These are phyloP conservation scores for Peromyscus aztecus DNA, from an alignment of 2,797 vertebrate species.

Conservation along the genomic window DNA sequence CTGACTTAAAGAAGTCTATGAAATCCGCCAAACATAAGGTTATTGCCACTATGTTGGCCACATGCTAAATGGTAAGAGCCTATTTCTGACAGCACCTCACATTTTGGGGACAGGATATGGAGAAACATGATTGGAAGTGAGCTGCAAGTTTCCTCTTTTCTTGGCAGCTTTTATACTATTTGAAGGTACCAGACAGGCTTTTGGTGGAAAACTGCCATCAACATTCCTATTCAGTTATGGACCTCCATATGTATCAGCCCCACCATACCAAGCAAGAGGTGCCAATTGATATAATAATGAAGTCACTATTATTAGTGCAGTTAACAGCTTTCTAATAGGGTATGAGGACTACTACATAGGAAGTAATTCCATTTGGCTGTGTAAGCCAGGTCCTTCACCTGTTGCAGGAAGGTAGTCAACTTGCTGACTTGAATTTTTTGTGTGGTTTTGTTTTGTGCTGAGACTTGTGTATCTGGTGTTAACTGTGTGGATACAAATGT, in stretches of 20 bases:
- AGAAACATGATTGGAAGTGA: not conserved
- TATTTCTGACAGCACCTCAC: not conserved
- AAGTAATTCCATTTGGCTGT: not conserved
- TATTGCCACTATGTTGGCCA: not conserved
- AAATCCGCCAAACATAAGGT: not conserved
- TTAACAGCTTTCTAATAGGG: not conserved
- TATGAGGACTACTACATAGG: not conserved
- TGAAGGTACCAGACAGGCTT: not conserved
- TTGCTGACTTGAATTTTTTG: not conserved
- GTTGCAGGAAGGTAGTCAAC: not conserved
- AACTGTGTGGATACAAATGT: not conserved
- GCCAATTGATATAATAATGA: not conserved
- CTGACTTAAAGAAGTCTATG: not conserved
- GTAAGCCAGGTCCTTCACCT: not conserved
- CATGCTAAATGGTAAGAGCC: not conserved
- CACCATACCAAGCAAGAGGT: not conserved
- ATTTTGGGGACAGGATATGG: not conserved
- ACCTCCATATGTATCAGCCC: not conserved
- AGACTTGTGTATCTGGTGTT: not conserved
- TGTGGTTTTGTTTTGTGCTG: not conserved
- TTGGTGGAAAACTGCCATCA: not conserved
- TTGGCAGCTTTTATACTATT: not conserved
- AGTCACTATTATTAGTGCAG: too few relatives aligned
- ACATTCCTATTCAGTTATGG: not conserved
- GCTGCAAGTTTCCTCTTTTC: not conserved